Evolutionary conservation across 2,888 invertebrate species (phyloP), one percentile per base, ranked within the genome.

Genomic region (Pharmacophagus antenor): DNA sequence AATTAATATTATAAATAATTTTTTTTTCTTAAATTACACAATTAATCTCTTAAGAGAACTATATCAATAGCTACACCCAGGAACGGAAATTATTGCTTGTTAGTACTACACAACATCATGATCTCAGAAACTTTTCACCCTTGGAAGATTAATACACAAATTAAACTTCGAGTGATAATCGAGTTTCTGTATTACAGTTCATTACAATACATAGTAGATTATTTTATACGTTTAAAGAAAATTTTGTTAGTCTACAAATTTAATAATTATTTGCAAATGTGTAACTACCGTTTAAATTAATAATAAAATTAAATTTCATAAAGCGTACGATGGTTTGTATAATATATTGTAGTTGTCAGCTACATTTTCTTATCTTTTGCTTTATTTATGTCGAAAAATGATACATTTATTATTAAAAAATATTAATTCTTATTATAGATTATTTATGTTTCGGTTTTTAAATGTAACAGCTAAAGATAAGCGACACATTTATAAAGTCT

Each of bases 71-170:
- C 37, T 31, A 27, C 48, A 18, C 37, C 12, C 37, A 48, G 37
- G 22, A 56, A 48, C 41, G 8, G 37, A 51, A 56, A 56, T 56
- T 56, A 48, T 56, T 37, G 21, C 56, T 56, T 56, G 56, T 56
- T 56, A 48, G 48, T 56, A 48, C 37, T 37, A 31, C 55, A 47
- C 47, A 21, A 50, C 18, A 31, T 31, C 21, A 10, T 20, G 21
- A 37, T 23, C 21, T 56, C 37, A 21, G 48, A 12, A 22, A 56
- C 55, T 56, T 56, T 47, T 37, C 48, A 47, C 31, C 37, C 23
- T 22, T 18, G 31, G 15, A 48, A 41, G 48, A 56, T 56, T 37
- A 56, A 48, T 22, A 37, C 23, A 41, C 23, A 48, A 37, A 23
- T 48, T 48, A 22, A 37, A 20, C 2, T 10, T 37, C 5, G 37